phyloP scores from a whole-genome alignment of 2,797 vertebrate species.

The Scolopax rusticola region DNA sequence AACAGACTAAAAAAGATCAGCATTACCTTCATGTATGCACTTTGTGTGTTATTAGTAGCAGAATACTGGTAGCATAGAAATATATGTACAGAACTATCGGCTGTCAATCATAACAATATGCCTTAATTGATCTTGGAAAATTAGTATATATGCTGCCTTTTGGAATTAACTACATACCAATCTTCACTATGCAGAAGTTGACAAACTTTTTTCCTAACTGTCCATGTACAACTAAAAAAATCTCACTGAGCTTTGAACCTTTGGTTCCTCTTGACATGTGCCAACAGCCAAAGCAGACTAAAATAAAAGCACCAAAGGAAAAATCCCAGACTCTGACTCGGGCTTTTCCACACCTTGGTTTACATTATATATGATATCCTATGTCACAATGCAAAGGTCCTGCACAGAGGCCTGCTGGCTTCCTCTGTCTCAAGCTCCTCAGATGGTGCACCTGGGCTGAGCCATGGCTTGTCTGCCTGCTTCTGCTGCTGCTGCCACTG shows the following conservation, averaged over 20 bases:
- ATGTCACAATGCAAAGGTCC: background rate
- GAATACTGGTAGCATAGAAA: background rate
- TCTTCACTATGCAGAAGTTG: background rate
- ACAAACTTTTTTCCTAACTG: background rate
- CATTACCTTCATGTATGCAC: background rate
- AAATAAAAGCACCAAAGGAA: background rate
- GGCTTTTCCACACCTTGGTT: background rate
- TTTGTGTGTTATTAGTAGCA: background rate
- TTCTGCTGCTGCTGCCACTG: background rate
- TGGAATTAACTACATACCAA: background rate
- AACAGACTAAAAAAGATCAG: background rate
- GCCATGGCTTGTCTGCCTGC: background rate
- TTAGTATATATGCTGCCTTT: background rate
- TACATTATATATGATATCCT: rapidly evolving
- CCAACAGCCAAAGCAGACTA: background rate
- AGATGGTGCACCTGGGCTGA: background rate
- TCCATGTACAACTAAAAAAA: background rate
- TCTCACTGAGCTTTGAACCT: background rate
- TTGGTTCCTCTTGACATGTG: rapidly evolving
- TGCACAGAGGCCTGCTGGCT: background rate
- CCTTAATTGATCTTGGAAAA: background rate
- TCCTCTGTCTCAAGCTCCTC: background rate
- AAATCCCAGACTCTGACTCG: background rate
- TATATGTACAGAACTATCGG: background rate
- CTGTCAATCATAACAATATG: background rate